These are phyloP conservation scores for Protomyctophum bolini DNA, from an alignment of 2,113 vertebrate genomes.

Conservation along the genomic window DNA sequence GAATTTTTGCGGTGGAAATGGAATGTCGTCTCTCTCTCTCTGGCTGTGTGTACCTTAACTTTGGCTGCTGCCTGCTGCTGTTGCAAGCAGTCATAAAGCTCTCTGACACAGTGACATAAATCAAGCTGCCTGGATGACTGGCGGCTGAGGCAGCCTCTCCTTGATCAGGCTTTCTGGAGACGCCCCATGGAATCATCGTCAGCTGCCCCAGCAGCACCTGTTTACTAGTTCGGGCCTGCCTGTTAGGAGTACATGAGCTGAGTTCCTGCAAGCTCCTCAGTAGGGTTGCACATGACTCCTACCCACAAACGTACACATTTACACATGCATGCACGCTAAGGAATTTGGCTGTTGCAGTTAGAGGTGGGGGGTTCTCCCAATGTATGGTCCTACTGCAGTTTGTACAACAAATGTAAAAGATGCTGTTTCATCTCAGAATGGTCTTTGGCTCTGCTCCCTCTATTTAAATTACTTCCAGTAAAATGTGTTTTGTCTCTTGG, in stretches of 20 bases:
- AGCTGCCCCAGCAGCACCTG: conserved; percentile 85
- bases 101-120: conserved; percentile 72
- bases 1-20: conserved; percentile 15
- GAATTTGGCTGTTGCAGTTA: conserved; percentile 46
- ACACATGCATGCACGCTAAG: conserved; percentile 52
- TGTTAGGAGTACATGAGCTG: conserved; percentile 58
- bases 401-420: conserved; percentile 9
- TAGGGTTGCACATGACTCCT: conserved; percentile 50
- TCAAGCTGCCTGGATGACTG: conserved; percentile 77
- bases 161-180: conserved; percentile 85
- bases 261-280: conserved; percentile 34
- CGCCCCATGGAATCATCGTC: conserved; percentile 78
- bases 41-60: conserved; percentile 28
- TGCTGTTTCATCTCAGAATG: conserved; percentile 3
- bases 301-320: conserved; percentile 14
- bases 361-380: conserved; percentile 27
- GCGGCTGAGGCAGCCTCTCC: conserved; percentile 77
- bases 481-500: conserved; percentile 25
- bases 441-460: conserved; percentile 24
- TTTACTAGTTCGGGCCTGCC: conserved; percentile 85
- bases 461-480: conserved; percentile 36
- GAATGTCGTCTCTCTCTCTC: not conserved
- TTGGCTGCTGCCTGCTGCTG: conserved; percentile 38
- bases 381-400: conserved; percentile 21
- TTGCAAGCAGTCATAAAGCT: conserved; percentile 59